Conservation (phyloP, 2,888 invertebrate species). For the Pasiphila rectangulata region DNA sequence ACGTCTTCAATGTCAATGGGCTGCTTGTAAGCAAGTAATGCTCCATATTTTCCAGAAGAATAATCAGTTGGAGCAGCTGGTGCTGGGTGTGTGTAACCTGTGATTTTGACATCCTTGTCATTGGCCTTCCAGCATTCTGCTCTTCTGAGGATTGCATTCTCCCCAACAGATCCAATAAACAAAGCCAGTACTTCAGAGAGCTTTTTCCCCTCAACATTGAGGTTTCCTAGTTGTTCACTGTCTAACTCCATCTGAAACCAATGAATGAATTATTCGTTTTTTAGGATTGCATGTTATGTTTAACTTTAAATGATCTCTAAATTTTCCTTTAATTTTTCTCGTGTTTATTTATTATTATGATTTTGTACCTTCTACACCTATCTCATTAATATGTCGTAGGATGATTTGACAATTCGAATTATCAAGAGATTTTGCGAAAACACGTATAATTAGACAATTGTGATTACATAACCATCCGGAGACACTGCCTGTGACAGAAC, state of each 20-base stretch:
- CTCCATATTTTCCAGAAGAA: constrained; percentile 91
- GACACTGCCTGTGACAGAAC: no score
- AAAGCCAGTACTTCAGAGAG: constrained; percentile 91
- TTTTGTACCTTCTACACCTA: no score
- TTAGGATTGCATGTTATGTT: no score
- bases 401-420: no score
- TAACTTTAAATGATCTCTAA: no score
- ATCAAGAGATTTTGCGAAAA: no score
- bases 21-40: constrained; percentile 86
- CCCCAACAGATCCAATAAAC: constrained; percentile 93
- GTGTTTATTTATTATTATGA: no score
- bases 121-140: constrained; percentile 87
- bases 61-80: constrained; percentile 69
- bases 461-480: no score
- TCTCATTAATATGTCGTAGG: no score
- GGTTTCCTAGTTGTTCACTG: constrained; percentile 83
- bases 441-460: no score
- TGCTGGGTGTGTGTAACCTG: constrained; percentile 91
- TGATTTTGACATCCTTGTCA: constrained; percentile 71
- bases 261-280: neutral
- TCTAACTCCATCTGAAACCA: constrained; percentile 81
- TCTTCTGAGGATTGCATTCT: constrained; percentile 91
- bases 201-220: constrained; percentile 83
- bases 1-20: constrained; percentile 65
- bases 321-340: no score